Evolutionary conservation across 2,888 invertebrate genomes (phyloP), one percentile per base, ranked within the genome.

Genomic region (Caenorhabditis panamensis): DNA sequence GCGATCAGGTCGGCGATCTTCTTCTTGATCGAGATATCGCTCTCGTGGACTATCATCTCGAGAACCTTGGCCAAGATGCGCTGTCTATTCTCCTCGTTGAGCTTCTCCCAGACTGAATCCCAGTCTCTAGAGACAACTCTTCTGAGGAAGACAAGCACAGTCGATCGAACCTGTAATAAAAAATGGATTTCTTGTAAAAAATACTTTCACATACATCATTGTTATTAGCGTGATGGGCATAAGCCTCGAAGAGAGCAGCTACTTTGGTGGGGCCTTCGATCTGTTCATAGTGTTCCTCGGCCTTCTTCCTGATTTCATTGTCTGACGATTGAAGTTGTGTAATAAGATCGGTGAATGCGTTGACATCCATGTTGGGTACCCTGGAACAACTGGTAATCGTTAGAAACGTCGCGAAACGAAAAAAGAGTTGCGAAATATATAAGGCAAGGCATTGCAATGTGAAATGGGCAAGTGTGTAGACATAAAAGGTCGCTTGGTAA

Each of bases 71-170:
- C 41, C 16, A 75, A 71, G 53, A 82, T 77, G 11, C 77, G 22
- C 24, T 82, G 95, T 89, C 95, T 94, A 91, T 95, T 95, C 49
- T 93, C 93, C 91, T 96, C 96, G 87, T 94, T 94, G 89, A 96
- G 95, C 82, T 94, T 94, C 1, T 91, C 79, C 64, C 92, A 88
- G 18, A 95, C 95, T n/a, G 95, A 96, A 91, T 95, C 94, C 92
- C 97, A 98, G 88, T 96, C 96, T 47, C 94, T 94, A 61, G 96
- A 94, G 91, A 93, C 91, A 18, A 98, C 92, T 77, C 98, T 94
- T 54, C 99, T 94, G 86, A 99, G 93, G 82, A 99, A 93, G 41
- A 99, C 96, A 4, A 97, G 96, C n/a, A 96, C 95, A 93, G 97
- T 95, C 87, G 95, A 95, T 41, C 97, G 94, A 64, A 95, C 94